Evolutionary conservation across 1,140 invertebrate species (phyloP).

Genomic region (Zaprionus nigranus): DNA sequence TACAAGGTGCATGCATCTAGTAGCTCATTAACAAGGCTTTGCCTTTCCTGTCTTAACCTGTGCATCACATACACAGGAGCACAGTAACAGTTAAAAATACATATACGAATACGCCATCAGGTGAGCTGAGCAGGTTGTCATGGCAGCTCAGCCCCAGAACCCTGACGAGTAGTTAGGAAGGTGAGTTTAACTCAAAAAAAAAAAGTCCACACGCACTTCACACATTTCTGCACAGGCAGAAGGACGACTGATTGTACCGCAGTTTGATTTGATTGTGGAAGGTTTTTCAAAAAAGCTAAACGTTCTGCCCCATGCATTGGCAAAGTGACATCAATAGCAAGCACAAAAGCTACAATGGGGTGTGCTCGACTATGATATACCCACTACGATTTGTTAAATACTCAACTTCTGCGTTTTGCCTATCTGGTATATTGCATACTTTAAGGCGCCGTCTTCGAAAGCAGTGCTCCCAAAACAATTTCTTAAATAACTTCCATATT

Average conservation of each 20-base stretch:
- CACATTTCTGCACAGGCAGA: no score
- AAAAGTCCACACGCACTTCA: not conserved
- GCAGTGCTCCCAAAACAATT: no score
- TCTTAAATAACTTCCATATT: no score
- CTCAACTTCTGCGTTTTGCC: no score
- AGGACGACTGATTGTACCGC: not conserved
- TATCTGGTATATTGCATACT: no score
- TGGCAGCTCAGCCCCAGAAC: slow-evolving; percentile 15
- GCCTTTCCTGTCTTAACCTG: not conserved
- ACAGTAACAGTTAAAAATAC: not conserved
- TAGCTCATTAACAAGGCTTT: not conserved
- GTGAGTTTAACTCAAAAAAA: slow-evolving; percentile 4
- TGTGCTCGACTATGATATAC: no score
- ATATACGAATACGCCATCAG: not conserved
- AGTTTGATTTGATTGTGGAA: not conserved
- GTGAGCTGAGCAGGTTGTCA: not conserved
- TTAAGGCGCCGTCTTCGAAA: no score
- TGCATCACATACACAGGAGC: not conserved
- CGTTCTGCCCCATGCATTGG: not conserved
- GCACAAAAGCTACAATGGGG: no score
- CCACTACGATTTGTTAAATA: no score
- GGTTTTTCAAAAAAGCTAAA: not conserved
- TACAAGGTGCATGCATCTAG: not conserved
- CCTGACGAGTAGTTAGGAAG: not conserved
- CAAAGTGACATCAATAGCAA: not conserved